phyloP scores from a whole-genome alignment of 2,113 vertebrate species.

The Muntiacus reevesi region DNA sequence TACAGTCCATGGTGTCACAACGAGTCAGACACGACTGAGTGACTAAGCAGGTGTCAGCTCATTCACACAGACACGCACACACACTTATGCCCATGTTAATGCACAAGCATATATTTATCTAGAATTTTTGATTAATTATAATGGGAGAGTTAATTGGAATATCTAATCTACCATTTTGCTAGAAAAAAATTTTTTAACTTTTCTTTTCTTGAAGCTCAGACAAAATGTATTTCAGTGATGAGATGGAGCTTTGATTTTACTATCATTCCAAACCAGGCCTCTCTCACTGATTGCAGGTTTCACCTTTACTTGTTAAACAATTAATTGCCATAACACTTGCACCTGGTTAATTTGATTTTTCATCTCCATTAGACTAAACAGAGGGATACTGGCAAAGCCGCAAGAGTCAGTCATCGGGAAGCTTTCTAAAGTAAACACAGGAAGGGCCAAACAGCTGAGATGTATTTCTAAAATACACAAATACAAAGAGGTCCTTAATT shows the following conservation, averaged over 20 bases:
- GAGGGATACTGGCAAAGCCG: neutral
- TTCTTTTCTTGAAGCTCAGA: neutral
- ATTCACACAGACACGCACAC: too few relatives aligned
- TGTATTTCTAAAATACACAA: neutral
- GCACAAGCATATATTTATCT: neutral
- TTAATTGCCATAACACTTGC: neutral
- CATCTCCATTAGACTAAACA: neutral
- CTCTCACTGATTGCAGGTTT: accelerated
- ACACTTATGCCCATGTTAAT: neutral
- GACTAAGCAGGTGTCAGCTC: neutral
- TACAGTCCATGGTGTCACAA: neutral
- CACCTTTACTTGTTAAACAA: neutral
- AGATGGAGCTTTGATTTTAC: neutral
- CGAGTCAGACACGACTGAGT: neutral
- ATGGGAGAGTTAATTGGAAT: neutral
- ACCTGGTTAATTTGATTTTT: neutral
- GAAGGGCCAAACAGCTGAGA: neutral
- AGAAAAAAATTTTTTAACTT: neutral
- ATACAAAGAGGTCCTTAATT: neutral
- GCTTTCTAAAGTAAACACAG: neutral
- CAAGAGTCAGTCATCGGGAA: too few relatives aligned
- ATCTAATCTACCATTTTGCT: neutral
- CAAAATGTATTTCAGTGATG: neutral
- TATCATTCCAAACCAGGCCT: accelerated
- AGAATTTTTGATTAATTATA: neutral